These are phyloP conservation scores for Phengaris alcon DNA, from an alignment of 2,888 invertebrate species.

Conservation along the genomic window DNA sequence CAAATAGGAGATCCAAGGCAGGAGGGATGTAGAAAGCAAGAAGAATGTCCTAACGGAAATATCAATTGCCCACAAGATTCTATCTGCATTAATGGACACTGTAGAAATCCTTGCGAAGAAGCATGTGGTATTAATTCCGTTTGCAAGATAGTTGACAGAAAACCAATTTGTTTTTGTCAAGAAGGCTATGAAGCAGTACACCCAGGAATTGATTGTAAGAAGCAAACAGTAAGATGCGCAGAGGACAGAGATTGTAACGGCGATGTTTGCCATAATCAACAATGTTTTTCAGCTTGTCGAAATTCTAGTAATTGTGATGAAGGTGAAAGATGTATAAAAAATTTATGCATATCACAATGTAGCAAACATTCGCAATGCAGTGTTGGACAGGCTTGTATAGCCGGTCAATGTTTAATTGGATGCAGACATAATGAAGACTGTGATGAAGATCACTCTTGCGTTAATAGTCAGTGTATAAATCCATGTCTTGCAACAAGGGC, in stretches of 20 bases:
- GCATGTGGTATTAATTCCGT: constrained; percentile 90
- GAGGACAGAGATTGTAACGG: constrained; percentile 88
- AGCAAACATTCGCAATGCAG: constrained; percentile 90
- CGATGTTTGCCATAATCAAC: constrained; percentile 88
- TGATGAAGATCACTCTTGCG: constrained; percentile 85
- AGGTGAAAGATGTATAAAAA: constrained; percentile 88
- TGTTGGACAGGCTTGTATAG: constrained; percentile 87
- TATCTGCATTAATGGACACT: constrained; percentile 84
- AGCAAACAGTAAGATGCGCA: constrained; percentile 82
- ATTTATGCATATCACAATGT: constrained; percentile 89
- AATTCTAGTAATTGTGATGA: constrained; percentile 87
- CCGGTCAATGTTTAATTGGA: constrained; percentile 88
- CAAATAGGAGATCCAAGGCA: constrained; percentile 87
- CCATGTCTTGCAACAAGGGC: constrained; percentile 87
- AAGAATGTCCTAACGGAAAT: constrained; percentile 85
- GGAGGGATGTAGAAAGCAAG: constrained; percentile 88
- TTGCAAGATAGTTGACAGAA: constrained; percentile 87
- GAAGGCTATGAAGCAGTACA: constrained; percentile 85
- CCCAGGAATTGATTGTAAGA: constrained; percentile 82
- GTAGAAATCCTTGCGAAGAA: constrained; percentile 89
- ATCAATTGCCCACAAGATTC: constrained; percentile 87
- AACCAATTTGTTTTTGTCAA: constrained; percentile 89
- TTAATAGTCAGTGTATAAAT: constrained; percentile 90
- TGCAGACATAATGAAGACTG: constrained; percentile 92
- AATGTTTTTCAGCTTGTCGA: constrained; percentile 90